Evolutionary conservation across 2,888 invertebrate genomes (phyloP), one percentile per base, ranked within the genome.

Genomic region (Coelopa pilipes): DNA sequence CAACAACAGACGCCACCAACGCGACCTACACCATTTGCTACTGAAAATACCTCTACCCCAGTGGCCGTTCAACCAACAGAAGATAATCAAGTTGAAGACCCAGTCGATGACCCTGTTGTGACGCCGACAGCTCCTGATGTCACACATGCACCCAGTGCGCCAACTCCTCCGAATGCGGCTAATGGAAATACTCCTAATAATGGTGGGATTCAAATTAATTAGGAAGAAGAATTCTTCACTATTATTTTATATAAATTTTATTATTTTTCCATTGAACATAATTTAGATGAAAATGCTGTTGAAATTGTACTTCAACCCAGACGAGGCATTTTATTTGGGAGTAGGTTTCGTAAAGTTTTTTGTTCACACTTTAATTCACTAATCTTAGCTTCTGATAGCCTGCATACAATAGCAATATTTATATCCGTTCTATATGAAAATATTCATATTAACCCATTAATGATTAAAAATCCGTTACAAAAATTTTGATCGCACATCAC

Each of bases 91-190:
- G 81, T 84, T 74, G 86, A 80, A 75, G 85, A 85, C 80, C 82
- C 84, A 15, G 78, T 83, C 21, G 85, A 84, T 76, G 85, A 84
- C 53, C 85, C 85, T 1, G 79, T 82, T 76, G 77, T 79, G 49
- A 78, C 79, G 34, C 75, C 76, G 34, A 72, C 45, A 34, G 60
- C 55, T 19, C 65, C 50, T n/a, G 47, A 19, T 17, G 60, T 47
- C 15, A 49, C 24, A 53, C 11, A 66, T 46, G 19, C 75, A 65
- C 21, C 73, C 19, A 7, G 62, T 60, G 68, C 55, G 55, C 62
- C 21, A n/a, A 21, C 69, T 15, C 68, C 53, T 47, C 11, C 65
- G 47, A 78, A 75, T 67, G 66, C 57, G 19, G 72, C 72, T 11
- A 77, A 77, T 74, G 72, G 66, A 4, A 72, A 71, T 11, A 70